phyloP scores from a whole-genome alignment of 2,888 invertebrate genomes.

The Ganaspis brasiliensis region DNA sequence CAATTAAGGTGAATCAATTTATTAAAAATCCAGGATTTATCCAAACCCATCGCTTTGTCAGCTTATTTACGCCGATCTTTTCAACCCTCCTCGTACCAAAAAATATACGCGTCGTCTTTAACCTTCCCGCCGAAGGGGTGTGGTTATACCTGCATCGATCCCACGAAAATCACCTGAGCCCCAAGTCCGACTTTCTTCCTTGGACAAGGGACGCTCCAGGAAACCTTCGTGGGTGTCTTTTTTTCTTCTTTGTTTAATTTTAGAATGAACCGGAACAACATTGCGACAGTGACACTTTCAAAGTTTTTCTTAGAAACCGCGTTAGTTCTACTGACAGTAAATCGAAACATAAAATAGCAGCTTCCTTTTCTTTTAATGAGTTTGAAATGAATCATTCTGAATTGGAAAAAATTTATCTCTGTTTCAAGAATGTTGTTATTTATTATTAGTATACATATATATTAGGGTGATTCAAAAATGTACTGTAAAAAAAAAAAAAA shows the following conservation, averaged over 20 bases:
- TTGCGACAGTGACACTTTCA: neutral
- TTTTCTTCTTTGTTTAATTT: constrained; percentile 27
- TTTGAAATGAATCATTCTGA: too few relatives aligned
- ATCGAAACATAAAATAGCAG: too few relatives aligned
- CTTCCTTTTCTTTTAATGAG: too few relatives aligned
- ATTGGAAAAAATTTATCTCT: too few relatives aligned
- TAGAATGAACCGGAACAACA: constrained; percentile 21
- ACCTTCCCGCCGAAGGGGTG: constrained; percentile 64
- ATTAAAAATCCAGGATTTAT: neutral
- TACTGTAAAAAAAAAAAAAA: too few relatives aligned
- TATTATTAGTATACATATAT: too few relatives aligned
- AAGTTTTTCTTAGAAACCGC: neutral
- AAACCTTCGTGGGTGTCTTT: constrained; percentile 36
- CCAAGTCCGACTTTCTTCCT: constrained; percentile 28
- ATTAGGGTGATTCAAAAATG: too few relatives aligned
- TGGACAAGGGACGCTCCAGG: constrained; percentile 8
- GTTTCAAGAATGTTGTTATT: too few relatives aligned
- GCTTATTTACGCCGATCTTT: constrained; percentile 42
- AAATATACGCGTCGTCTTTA: constrained; percentile 48
- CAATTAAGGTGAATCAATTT: neutral
- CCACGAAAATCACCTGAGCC: constrained; percentile 63
- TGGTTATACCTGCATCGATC: constrained; percentile 71
- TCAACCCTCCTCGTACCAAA: constrained; percentile 44
- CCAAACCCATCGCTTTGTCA: neutral
- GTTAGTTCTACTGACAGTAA: too few relatives aligned